These are phyloP conservation scores for Porites cylindrica DNA, from an alignment of 92 coral and sea anemone genomes.

Conservation along the genomic window DNA sequence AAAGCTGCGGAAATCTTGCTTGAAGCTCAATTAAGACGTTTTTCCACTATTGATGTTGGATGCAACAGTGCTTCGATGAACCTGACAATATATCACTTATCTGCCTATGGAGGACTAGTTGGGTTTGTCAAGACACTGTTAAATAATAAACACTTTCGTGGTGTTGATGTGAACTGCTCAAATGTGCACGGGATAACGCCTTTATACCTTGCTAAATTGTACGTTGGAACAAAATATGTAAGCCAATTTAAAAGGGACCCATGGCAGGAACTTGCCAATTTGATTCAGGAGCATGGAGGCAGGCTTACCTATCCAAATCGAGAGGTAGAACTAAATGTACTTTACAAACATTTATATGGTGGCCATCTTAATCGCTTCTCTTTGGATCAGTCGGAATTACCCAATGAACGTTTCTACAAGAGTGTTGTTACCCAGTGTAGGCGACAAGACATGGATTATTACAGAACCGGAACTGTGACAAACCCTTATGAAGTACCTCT, in stretches of 20 bases:
- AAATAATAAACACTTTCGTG: constrained; percentile 10
- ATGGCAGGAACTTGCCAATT: constrained; percentile 51
- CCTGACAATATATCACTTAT: constrained; percentile 71
- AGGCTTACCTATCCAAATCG: constrained; percentile 51
- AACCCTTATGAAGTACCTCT: background rate
- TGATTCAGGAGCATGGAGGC: constrained; percentile 50
- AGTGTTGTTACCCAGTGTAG: constrained; percentile 3
- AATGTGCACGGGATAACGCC: constrained; percentile 79
- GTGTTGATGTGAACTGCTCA: constrained; percentile 68
- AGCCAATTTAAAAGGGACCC: constrained; percentile 22
- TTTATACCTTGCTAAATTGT: constrained; percentile 72
- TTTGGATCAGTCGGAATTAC: background rate
- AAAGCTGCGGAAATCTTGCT: background rate
- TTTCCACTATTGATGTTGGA: constrained; percentile 15
- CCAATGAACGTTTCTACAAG: background rate
- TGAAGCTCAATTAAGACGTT: background rate
- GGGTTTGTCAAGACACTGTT: constrained; percentile 49
- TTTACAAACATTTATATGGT: constrained; percentile 60
- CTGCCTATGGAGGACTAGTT: constrained; percentile 76
- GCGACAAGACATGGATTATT: background rate
- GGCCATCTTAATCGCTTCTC: background rate
- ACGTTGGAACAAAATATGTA: constrained; percentile 9
- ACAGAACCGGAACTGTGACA: background rate
- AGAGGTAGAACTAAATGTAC: constrained; percentile 61
- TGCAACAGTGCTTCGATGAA: constrained; percentile 24